phyloP scores from a whole-genome alignment of 2,113 vertebrate genomes.

The Chrysochloris asiatica region DNA sequence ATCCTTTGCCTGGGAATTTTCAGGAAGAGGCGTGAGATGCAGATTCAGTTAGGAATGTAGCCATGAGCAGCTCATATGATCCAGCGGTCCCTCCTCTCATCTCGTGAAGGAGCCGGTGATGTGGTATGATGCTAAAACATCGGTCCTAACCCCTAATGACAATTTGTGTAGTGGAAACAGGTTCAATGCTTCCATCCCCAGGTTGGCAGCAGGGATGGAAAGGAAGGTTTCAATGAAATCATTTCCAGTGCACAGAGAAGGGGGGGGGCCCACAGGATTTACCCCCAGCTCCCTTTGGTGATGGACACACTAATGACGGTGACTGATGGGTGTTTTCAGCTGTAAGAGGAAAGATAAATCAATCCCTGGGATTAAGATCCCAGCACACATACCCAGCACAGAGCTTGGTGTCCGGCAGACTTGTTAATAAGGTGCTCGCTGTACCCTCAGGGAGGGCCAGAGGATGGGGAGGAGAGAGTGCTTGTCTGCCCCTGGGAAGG shows the following conservation, averaged over 20 bases:
- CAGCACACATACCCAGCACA: no score
- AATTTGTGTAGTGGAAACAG: conserved; percentile 87
- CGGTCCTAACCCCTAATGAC: conserved; percentile 82
- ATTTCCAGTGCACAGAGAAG: conserved; percentile 75
- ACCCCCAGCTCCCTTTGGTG: conserved; percentile 77
- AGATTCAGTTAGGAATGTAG: no score
- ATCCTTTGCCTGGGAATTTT: conserved; percentile 81
- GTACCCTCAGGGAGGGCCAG: conserved; percentile 60
- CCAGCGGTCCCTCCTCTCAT: no score
- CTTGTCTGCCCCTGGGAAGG: conserved; percentile 16
- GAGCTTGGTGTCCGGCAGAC: no score
- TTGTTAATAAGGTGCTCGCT: conserved; percentile 65
- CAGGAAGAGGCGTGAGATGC: conserved; percentile 74
- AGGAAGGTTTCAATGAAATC: conserved; percentile 84
- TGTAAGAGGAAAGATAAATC: conserved; percentile 59
- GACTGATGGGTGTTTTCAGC: conserved; percentile 78
- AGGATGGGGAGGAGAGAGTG: not conserved
- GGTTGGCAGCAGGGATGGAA: conserved; percentile 84
- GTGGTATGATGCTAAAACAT: conserved; percentile 82
- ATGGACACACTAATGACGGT: conserved; percentile 73
- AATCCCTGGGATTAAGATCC: no score
- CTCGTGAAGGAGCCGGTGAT: conserved; percentile 80
- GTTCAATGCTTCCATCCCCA: conserved; percentile 86
- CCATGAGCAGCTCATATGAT: no score
- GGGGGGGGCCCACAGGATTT: conserved; percentile 76